phyloP scores from a whole-genome alignment of 2,797 vertebrate genomes.

The Scyliorhinus canicula region DNA sequence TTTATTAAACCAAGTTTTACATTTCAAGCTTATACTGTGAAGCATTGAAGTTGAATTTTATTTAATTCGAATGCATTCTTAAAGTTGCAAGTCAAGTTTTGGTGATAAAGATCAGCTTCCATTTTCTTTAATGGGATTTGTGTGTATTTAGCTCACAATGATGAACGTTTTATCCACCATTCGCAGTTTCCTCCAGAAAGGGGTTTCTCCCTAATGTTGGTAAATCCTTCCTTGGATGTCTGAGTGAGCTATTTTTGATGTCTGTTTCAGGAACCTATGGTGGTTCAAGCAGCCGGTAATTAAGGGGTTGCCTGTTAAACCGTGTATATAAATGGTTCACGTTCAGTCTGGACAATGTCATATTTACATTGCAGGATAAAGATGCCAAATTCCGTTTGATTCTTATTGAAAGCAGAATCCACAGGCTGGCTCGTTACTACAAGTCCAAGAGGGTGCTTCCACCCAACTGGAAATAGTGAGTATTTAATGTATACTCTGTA shows the following conservation, averaged over 20 bases:
- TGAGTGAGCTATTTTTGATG: background rate
- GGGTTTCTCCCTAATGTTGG: background rate
- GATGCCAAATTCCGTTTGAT: constrained; percentile 98
- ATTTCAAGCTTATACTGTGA: background rate
- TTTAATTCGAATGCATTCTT: background rate
- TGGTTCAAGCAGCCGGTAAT: background rate
- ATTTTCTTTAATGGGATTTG: background rate
- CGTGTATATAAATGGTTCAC: background rate
- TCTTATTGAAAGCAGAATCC: constrained; percentile 94
- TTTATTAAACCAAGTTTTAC: no score
- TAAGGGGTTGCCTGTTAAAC: background rate
- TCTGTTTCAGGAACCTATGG: background rate
- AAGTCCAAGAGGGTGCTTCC: constrained; percentile 96
- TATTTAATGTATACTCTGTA: constrained; percentile 46
- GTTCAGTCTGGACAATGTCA: background rate
- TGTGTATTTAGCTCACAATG: constrained; percentile 12
- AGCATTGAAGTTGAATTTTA: background rate
- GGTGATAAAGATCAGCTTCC: background rate
- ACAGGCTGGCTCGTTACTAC: constrained; percentile 93
- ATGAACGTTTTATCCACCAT: constrained; percentile 28
- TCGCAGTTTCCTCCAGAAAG: constrained; percentile 37
- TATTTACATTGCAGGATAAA: constrained; percentile 71
- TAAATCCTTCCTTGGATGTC: constrained; percentile 36
- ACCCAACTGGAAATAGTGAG: constrained; percentile 99
- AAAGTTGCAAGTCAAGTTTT: background rate